Evolutionary conservation across 1,140 invertebrate species (phyloP).

Genomic region (Argopecten irradians): DNA sequence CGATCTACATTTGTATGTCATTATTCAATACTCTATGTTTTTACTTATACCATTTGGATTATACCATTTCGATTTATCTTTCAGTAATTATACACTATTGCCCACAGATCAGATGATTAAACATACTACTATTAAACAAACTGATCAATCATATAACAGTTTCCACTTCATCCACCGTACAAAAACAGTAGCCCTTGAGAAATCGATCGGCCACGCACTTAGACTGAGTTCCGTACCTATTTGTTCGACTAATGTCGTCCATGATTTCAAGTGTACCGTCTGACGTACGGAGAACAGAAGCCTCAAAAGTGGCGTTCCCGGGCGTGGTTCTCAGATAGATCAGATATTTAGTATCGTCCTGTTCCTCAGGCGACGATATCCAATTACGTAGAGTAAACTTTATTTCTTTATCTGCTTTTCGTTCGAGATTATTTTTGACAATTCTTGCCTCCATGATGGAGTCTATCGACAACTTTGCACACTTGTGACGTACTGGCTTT

Average conservation of each 20-base stretch:
- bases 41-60: too few relatives aligned
- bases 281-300: constrained; percentile 49
- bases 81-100: too few relatives aligned
- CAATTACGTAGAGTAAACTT: constrained; percentile 56
- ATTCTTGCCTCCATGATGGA: constrained; percentile 41
- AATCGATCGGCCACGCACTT: constrained; percentile 65
- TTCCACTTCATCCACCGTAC: constrained; percentile 25
- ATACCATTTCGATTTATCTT: too few relatives aligned
- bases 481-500: constrained; percentile 37
- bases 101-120: too few relatives aligned
- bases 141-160: not conserved
- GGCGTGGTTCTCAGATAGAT: constrained; percentile 68
- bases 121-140: too few relatives aligned
- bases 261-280: constrained; percentile 53
- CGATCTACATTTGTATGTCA: too few relatives aligned
- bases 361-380: constrained; percentile 27
- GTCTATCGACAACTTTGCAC: constrained; percentile 36
- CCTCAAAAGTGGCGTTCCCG: constrained; percentile 70
- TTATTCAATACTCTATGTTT: too few relatives aligned
- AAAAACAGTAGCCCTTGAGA: constrained; percentile 71
- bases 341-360: constrained; percentile 48
- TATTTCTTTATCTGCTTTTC: constrained; percentile 50
- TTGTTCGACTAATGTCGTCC: constrained; percentile 72
- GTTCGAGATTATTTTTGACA: constrained; percentile 46
- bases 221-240: constrained; percentile 70